These are phyloP conservation scores for Protosalanx chinensis DNA, from an alignment of 2,797 vertebrate genomes.

Conservation along the genomic window DNA sequence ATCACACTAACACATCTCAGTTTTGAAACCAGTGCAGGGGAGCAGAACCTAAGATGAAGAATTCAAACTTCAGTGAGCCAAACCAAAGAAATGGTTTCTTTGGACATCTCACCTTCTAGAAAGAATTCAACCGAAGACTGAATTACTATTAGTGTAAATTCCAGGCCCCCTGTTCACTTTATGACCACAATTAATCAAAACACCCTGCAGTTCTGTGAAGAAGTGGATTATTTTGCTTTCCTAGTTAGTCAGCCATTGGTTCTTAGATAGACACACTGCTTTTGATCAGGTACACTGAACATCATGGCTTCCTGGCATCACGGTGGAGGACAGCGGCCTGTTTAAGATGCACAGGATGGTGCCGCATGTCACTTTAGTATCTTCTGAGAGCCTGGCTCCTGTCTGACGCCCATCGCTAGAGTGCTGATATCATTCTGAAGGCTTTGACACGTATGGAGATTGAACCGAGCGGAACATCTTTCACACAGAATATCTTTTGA, in stretches of 20 bases:
- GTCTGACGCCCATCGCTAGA: slow-evolving; percentile 37
- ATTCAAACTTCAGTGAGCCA: too few species aligned
- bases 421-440: slow-evolving; percentile 27
- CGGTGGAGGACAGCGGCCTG: slow-evolving; percentile 19
- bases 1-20: too few species aligned
- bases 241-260: neutral
- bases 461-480: slow-evolving; percentile 47
- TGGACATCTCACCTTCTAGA: too few species aligned
- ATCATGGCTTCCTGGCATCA: neutral
- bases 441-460: slow-evolving; percentile 61
- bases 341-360: slow-evolving; percentile 41
- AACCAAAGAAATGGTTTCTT: too few species aligned
- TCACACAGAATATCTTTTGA: slow-evolving; percentile 82
- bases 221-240: neutral
- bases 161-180: too few species aligned
- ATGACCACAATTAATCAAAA: neutral
- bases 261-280: neutral
- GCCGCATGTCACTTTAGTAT: neutral
- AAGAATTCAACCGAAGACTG: neutral
- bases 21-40: too few species aligned
- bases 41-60: too few species aligned
- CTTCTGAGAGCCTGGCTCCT: neutral
- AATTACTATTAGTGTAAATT: neutral
- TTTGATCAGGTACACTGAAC: neutral
- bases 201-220: neutral